A percentile compares a stretch with the other conserved stretches of the same genome.
phyloP scores from a whole-genome alignment of 2,888 invertebrate species.

The Baccha elongata region DNA sequence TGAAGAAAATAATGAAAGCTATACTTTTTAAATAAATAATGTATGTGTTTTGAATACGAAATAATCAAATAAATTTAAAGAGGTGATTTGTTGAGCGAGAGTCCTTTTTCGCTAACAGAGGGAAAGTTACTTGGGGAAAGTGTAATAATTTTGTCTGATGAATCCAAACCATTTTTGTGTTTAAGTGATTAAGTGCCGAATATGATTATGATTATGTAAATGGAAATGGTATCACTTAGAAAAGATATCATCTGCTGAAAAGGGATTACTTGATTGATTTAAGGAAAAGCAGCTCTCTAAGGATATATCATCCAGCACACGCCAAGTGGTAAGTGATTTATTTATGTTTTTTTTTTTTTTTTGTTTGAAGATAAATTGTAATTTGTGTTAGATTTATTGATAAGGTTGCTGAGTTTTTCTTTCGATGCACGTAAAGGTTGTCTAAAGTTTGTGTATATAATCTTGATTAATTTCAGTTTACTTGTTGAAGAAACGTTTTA shows the following conservation, averaged over 20 bases:
- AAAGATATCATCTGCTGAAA: slow-evolving; percentile 34
- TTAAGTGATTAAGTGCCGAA: slow-evolving; percentile 19
- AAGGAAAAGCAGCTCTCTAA: not conserved
- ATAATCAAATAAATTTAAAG: not conserved
- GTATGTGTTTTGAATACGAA: slow-evolving; percentile 12
- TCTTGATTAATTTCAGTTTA: slow-evolving; percentile 9
- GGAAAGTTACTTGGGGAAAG: not conserved
- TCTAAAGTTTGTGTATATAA: not conserved
- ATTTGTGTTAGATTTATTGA: not conserved
- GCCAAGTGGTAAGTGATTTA: slow-evolving; percentile 43
- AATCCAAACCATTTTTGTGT: slow-evolving; percentile 10
- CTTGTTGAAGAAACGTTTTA: not conserved
- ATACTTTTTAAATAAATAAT: not conserved
- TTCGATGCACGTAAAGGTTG: not conserved
- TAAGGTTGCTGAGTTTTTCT: not conserved
- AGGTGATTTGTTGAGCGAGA: slow-evolving; percentile 16
- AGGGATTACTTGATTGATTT: slow-evolving; percentile 62
- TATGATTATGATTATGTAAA: slow-evolving; percentile 41
- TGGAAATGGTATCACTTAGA: slow-evolving; percentile 30
- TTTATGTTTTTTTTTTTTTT: slow-evolving; percentile 2
- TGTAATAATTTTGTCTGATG: slow-evolving; percentile 17
- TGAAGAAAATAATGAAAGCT: not conserved
- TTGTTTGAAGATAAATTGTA: not conserved
- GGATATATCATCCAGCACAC: slow-evolving; percentile 18
- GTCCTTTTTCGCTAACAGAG: not conserved